These are phyloP conservation scores for Sapayoa aenigma DNA, from an alignment of 2,113 vertebrate genomes.

Conservation along the genomic window DNA sequence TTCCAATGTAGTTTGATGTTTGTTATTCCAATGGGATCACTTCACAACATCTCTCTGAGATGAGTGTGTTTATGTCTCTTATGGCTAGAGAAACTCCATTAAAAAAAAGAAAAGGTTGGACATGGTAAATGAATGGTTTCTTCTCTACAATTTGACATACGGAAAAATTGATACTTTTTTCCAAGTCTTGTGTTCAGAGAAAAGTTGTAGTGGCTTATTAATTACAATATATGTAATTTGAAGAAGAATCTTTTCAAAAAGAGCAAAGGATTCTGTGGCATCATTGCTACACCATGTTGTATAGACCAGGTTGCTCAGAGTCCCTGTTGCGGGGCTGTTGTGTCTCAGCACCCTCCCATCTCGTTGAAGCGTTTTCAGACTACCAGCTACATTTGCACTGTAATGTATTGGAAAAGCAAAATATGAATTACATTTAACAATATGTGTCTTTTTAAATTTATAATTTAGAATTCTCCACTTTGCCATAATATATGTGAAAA, in stretches of 20 bases:
- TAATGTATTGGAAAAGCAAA: neutral
- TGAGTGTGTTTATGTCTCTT: neutral
- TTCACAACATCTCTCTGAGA: neutral
- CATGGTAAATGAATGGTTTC: neutral
- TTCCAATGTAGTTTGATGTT: neutral
- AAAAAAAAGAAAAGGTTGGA: neutral
- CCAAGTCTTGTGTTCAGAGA: neutral
- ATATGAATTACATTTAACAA: neutral
- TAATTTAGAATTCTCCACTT: neutral
- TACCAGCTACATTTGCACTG: neutral
- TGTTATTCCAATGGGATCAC: neutral
- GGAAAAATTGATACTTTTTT: neutral
- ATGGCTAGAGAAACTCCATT: neutral
- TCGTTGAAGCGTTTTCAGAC: neutral
- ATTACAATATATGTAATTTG: neutral
- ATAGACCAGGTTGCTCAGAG: neutral
- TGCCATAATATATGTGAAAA: neutral
- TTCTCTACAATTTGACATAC: neutral
- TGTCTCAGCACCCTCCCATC: neutral
- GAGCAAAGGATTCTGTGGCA: too few species aligned
- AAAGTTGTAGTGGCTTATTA: neutral
- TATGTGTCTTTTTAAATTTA: neutral
- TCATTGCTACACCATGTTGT: too few species aligned
- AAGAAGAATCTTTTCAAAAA: too few species aligned
- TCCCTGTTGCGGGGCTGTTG: neutral